A percentile compares a stretch with the other conserved stretches of the same genome.
These are phyloP conservation scores for Seriola quinqueradiata DNA, from an alignment of 2,113 vertebrate species.

Conservation along the genomic window DNA sequence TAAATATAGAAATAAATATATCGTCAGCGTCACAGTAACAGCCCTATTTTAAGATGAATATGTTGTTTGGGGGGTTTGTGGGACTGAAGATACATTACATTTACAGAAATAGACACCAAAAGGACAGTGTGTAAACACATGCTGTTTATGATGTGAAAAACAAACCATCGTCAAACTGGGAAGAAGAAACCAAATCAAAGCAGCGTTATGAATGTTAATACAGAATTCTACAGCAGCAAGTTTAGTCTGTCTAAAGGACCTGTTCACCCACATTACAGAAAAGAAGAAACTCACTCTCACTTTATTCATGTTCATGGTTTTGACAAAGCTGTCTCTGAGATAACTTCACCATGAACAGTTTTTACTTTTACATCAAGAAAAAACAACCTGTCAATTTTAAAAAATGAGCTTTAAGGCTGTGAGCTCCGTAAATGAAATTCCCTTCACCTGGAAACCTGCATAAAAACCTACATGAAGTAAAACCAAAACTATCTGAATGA, in stretches of 20 bases:
- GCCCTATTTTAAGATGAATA: not conserved
- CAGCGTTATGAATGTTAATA: slow-evolving; percentile 54
- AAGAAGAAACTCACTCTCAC: not conserved
- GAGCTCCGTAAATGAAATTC: too few relatives aligned
- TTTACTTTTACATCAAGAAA: too few relatives aligned
- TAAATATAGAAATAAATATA: slow-evolving; percentile 59
- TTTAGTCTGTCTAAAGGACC: not conserved
- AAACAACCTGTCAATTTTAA: too few relatives aligned
- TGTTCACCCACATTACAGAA: slow-evolving; percentile 15
- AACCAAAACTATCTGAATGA: not conserved
- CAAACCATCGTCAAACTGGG: not conserved
- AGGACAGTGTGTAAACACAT: not conserved
- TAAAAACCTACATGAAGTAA: not conserved
- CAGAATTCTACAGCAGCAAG: not conserved
- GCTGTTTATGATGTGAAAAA: not conserved
- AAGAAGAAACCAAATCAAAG: slow-evolving; percentile 10
- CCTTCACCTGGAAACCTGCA: too few relatives aligned
- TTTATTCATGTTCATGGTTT: not conserved
- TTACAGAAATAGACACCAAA: not conserved
- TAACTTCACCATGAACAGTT: too few relatives aligned
- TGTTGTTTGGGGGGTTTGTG: not conserved
- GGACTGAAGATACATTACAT: slow-evolving; percentile 2
- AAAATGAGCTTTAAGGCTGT: too few relatives aligned
- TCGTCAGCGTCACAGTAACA: slow-evolving; percentile 5
- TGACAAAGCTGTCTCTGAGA: too few relatives aligned